Evolutionary conservation across 2,797 vertebrate genomes (phyloP), one percentile per base, ranked within the genome.

Genomic region (Spinus olivaceus): DNA sequence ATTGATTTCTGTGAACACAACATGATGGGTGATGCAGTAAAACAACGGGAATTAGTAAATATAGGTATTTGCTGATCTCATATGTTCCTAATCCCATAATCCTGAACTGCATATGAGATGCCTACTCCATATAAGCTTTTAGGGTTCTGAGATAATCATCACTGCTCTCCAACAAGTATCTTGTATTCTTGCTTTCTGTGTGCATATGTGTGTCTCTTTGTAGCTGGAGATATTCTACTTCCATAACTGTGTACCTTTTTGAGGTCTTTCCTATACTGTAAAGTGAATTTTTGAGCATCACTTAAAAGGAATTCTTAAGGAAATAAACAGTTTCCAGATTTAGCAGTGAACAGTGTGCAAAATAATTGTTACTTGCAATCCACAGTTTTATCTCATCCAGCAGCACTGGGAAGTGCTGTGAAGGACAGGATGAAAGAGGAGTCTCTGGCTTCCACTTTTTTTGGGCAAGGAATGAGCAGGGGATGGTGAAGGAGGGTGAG

Each of bases 271-370:
- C 70, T 76, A 8, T 39, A 33, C 30, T 67, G 25, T 21, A 44
- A 47, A 92, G 51, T 14, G 59, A 50, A 91, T 81, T 96, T 95
- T 93, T 94, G 60, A 78, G 21, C 33, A 46, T 85, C 15, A 14
- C 64, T 95, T 91, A 61, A 83, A 63, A 89, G 84, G 37, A 65
- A 86, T 88, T 85, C 89, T 95, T 86, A 88, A 89, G 91, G 74
- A 94, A 94, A 95, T 81, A 86, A 95, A 87, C 30, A 66, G 72
- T 88, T 96, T 88, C 88, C 66, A 80, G 50, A 94, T 90, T 96
- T 95, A 95, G 60, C 71, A 86, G 44, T 53, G 77, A 81, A 51
- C 50, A 86, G 60, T 33, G 25, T 70, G 88, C 81, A 63, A 73
- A 56, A 65, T 85, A 81, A 88, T 85, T 92, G 76, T 82, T 76